Percentiles rank a stretch among this genome's conserved stretches.
These are phyloP conservation scores for Heterohyrax brucei DNA, from an alignment of 2,797 vertebrate genomes.

Conservation along the genomic window DNA sequence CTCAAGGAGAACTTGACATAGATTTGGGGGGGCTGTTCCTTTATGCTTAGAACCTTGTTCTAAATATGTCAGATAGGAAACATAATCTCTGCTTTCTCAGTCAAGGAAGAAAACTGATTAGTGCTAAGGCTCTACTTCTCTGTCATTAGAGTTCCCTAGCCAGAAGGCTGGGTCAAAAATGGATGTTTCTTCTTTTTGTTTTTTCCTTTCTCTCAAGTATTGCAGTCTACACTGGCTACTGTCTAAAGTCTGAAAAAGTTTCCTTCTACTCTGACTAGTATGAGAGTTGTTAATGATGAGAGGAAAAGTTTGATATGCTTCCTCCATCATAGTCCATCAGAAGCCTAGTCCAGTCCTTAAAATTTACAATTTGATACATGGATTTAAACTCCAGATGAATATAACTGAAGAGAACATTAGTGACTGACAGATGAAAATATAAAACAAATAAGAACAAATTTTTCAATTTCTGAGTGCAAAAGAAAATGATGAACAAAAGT, in stretches of 20 bases:
- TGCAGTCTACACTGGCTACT: neutral
- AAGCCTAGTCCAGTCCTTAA: neutral
- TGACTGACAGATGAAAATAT: neutral
- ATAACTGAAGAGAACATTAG: neutral
- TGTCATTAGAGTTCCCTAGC: neutral
- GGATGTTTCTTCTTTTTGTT: neutral
- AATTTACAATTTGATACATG: neutral
- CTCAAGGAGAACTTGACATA: neutral
- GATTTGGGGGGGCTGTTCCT: no score
- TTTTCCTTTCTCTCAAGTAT: neutral
- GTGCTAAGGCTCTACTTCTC: neutral
- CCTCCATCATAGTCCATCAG: neutral
- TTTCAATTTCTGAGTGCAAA: neutral
- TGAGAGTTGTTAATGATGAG: neutral
- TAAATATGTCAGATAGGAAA: no score
- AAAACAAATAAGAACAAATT: neutral
- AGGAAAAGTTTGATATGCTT: neutral
- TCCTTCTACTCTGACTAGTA: neutral
- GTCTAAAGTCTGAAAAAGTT: neutral
- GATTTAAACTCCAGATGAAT: neutral
- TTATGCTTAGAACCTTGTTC: no score
- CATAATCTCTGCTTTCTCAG: no score
- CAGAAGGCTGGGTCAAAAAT: neutral
- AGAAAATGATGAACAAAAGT: neutral
- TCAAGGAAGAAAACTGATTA: no score